A percentile compares a stretch with the other conserved stretches of the same genome.
phyloP scores from a whole-genome alignment of 2,113 vertebrate genomes.

The Phrynosoma blainvillii region DNA sequence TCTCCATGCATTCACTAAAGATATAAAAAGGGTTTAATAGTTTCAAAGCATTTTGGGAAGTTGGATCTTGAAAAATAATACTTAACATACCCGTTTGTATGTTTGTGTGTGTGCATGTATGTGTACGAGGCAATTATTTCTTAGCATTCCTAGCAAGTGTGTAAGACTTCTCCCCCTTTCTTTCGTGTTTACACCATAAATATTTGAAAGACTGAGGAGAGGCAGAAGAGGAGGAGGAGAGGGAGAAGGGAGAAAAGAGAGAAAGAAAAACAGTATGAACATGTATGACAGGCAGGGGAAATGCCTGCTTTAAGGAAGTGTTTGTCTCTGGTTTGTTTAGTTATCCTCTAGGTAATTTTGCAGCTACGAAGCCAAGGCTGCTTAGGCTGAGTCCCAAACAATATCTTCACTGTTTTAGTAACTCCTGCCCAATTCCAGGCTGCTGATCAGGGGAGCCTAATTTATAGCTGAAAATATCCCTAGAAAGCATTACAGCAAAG shows the following conservation, averaged over 20 bases:
- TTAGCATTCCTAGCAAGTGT: neutral
- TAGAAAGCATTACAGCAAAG: slow-evolving; percentile 24
- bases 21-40: neutral
- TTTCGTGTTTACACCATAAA: neutral
- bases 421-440: slow-evolving; percentile 28
- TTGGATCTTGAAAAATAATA: neutral
- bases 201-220: neutral
- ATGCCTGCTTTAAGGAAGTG: slow-evolving; percentile 67
- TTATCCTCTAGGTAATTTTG: slow-evolving; percentile 75
- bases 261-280: slow-evolving; percentile 41
- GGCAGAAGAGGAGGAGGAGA: neutral
- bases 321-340: slow-evolving; percentile 74
- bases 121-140: neutral
- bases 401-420: slow-evolving; percentile 71
- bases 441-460: neutral
- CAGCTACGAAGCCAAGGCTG: slow-evolving; percentile 62
- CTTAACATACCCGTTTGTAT: too few relatives aligned
- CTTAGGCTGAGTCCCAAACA: slow-evolving; percentile 65
- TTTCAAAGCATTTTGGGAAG: neutral
- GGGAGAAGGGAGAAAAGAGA: slow-evolving; percentile 1
- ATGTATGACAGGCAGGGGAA: slow-evolving; percentile 56
- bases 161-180: neutral
- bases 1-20: neutral
- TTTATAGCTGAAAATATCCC: accelerated
- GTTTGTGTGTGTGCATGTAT: too few relatives aligned